Evolutionary conservation across 2,888 invertebrate genomes (phyloP), one percentile per base, ranked within the genome.

Genomic region (Patella caerulea): DNA sequence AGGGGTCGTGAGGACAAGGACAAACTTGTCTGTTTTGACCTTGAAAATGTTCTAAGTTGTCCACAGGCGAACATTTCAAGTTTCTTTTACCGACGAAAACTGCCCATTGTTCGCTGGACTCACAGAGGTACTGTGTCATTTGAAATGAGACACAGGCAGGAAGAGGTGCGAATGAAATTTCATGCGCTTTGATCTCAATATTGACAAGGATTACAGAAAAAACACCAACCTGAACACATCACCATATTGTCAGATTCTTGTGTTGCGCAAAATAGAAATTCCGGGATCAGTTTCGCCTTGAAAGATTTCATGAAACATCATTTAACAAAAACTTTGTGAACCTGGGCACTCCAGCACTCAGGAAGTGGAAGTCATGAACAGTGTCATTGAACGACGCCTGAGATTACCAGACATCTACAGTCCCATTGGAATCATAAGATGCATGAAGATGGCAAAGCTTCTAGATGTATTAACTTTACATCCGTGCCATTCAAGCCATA

Each of bases 51-150:
- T 53, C 14, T 75, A 5, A 7, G 54, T 29, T 55, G 34, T 19
- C 75, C 75, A 1, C n/a, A n/a, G 7, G 75, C 75, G 3, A 75
- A 54, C 53, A 19, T 75, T 5, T 75, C 75, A 2, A 75, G 71
- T 55, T 71, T 75, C 45, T 75, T 56, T 55, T 17, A 75, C 59
- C 17, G 12, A 59, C 17, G 59, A 11, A 59, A 59, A 17, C n/a
- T 7, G 59, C 15, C 17, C 59, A 59, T 12, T 59, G 59, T 12
- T 59, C 59, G 4, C 17, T 59, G 5, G 59, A 59, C n/a, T 15
- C 59, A 5, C 11, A 11, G 15, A 2, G 12, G 1, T 59, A 59
- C n/a, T 14, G 4, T 59, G 59, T n/a, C 5, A 59, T 59, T 11
- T 59, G 59, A n/a, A 15, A 59, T 15, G 59, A 59, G n/a, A n/a